Base-by-base conservation (phyloP, 2,797 vertebrate species). In the Schizothorax lantsangensis region DNA sequence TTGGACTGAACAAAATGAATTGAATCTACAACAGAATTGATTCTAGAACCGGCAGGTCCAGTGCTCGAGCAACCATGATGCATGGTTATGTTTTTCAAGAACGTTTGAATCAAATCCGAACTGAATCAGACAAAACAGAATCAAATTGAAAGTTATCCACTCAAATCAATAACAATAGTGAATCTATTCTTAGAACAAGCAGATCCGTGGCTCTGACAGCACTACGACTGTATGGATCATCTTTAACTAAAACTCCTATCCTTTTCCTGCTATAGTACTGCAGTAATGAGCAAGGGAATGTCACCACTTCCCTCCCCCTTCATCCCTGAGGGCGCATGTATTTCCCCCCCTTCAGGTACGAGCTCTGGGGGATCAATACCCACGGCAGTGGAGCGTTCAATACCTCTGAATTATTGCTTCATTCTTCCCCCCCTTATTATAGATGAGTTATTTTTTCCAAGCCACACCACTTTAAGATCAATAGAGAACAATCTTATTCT, bases 381-480 rank as follows among this genome's bases (percentile, higher is more conserved):
- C 95, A 96, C 95, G 95, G 96, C 96, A 84, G 86, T 66, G 93
- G 92, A 93, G 92, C 95, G 97, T 94, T 98, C 97, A 94, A 98
- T 98, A 98, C 93, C 94, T 96, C 97, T 97, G 97, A 97, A 98
- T 98, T 97, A 98, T 97, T 97, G 97, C 97, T 98, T 98, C 97
- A 97, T 98, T 98, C 97, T 97, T 97, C 92, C 96, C 66, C 66
- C 96, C 95, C 96, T 97, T 97, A 97, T 97, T 97, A 97, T 97
- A 97, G 96, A 98, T 97, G 96, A 97, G 95, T 96, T 92, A 90
- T 91, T 91, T 96, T 95, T 96, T 96, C 82, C 87, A 85, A 86
- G 86, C 88, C 90, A 88, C 90, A 93, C 91, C 91, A 93, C 91
- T 96, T 93, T 90, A 89, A 79, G 95, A 97, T 99, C 97, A 90